Evolutionary conservation across 1,140 invertebrate species (phyloP).

Genomic region (Drosophila yakuba): DNA sequence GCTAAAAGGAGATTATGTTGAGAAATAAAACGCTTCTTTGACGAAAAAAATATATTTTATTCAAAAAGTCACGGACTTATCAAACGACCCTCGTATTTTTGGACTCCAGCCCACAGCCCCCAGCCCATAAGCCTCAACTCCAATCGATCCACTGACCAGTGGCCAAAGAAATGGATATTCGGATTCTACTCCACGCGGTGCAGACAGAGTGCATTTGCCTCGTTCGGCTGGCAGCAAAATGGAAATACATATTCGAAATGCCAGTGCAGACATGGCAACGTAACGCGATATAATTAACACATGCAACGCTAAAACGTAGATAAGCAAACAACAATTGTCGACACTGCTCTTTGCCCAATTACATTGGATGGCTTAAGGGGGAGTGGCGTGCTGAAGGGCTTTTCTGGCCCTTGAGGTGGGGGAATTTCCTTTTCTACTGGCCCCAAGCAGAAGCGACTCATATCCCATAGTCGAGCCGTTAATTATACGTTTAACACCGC

Average conservation of each 20-base stretch:
- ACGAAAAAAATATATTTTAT: too few species aligned
- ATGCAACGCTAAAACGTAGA: slow-evolving; percentile 28
- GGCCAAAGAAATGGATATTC: slow-evolving; percentile 6
- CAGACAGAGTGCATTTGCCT: slow-evolving; percentile 41
- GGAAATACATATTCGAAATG: slow-evolving; percentile 45
- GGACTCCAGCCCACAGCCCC: slow-evolving; percentile 6
- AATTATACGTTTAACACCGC: slow-evolving; percentile 32
- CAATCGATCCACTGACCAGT: slow-evolving; percentile 47
- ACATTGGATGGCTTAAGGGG: slow-evolving; percentile 14
- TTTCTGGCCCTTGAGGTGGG: slow-evolving; percentile 25
- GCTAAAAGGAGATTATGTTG: too few species aligned
- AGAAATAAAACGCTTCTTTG: too few species aligned
- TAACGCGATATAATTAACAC: slow-evolving; percentile 57
- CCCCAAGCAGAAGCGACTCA: slow-evolving; percentile 30
- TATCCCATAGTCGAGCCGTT: slow-evolving; percentile 16
- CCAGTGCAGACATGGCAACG: slow-evolving; percentile 39
- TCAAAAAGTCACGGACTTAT: too few species aligned
- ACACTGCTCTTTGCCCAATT: slow-evolving; percentile 69
- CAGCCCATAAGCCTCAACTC: neutral
- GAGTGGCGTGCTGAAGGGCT: slow-evolving; percentile 34
- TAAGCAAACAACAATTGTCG: slow-evolving; percentile 52
- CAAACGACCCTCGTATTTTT: too few species aligned
- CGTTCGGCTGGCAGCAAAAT: slow-evolving; percentile 11
- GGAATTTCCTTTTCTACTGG: slow-evolving; percentile 40
- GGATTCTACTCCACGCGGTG: slow-evolving; percentile 25